Percentiles rank a stretch among this genome's conserved stretches.
These are phyloP conservation scores for Machimus atricapillus DNA, from an alignment of 2,888 invertebrate genomes.

Conservation along the genomic window DNA sequence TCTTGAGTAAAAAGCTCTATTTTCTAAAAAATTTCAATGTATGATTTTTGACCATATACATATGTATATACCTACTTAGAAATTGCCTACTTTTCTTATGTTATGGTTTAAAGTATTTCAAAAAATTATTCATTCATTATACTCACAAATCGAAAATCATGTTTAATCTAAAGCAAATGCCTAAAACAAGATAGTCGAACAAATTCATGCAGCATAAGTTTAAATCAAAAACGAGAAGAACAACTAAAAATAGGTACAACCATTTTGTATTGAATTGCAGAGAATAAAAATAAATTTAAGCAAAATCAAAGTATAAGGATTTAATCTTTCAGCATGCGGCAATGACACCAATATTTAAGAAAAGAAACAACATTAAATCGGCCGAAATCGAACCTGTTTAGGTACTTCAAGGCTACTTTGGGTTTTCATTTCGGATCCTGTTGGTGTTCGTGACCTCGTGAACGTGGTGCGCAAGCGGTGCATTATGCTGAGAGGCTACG, in stretches of 20 bases:
- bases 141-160: not conserved
- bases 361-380: not conserved
- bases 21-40: too few species aligned
- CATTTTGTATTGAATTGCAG: not conserved
- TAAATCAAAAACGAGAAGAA: not conserved
- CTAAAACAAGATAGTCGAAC: not conserved
- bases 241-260: not conserved
- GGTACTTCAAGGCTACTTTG: conserved; percentile 91
- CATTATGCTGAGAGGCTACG: conserved; percentile 53
- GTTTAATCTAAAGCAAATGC: not conserved
- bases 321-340: not conserved
- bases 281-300: not conserved
- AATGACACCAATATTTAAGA: not conserved
- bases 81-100: too few species aligned
- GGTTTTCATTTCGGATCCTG: conserved; percentile 89
- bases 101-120: too few species aligned
- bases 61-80: too few species aligned
- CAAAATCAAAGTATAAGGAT: not conserved
- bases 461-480: conserved; percentile 79
- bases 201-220: not conserved
- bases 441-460: conserved; percentile 86
- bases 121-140: not conserved
- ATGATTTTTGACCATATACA: too few species aligned
- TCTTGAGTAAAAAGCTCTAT: too few species aligned
- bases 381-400: conserved; percentile 68